Percentiles rank a stretch among this genome's conserved stretches.
These are phyloP conservation scores for Shinisaurus crocodilurus DNA, from an alignment of 2,113 vertebrate genomes.

Conservation along the genomic window DNA sequence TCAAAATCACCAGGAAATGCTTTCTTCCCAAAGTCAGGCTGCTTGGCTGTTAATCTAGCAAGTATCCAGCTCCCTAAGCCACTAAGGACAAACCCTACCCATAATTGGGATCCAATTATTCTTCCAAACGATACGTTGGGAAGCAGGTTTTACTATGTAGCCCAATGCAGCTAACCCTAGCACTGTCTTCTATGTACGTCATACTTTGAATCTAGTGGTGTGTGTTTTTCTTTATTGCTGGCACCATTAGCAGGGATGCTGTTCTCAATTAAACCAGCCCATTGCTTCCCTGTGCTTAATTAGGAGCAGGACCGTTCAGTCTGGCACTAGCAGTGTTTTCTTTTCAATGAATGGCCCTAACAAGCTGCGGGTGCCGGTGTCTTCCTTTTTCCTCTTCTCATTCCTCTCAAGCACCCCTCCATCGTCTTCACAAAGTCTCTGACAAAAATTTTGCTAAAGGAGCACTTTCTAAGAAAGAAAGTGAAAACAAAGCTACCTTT, in stretches of 20 bases:
- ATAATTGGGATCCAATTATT: slow-evolving; percentile 30
- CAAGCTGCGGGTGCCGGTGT: slow-evolving; percentile 63
- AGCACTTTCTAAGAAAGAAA: slow-evolving; percentile 37
- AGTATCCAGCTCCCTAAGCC: slow-evolving; percentile 24
- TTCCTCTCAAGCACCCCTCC: slow-evolving; percentile 29
- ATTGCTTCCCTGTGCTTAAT: slow-evolving; percentile 66
- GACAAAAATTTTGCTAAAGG: slow-evolving; percentile 27
- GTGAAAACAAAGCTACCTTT: not conserved
- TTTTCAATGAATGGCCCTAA: slow-evolving; percentile 69
- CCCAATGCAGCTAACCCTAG: slow-evolving; percentile 30
- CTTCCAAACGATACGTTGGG: not conserved
- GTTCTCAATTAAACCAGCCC: slow-evolving; percentile 71
- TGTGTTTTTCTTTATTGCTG: slow-evolving; percentile 48
- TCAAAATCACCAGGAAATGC: slow-evolving; percentile 35
- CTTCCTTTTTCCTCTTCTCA: slow-evolving; percentile 44
- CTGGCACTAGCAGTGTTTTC: slow-evolving; percentile 69
- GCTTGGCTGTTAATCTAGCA: slow-evolving; percentile 3
- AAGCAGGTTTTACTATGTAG: slow-evolving; percentile 17
- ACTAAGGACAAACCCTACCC: not conserved
- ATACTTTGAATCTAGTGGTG: slow-evolving; percentile 59
- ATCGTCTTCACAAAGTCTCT: slow-evolving; percentile 36
- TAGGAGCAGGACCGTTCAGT: slow-evolving; percentile 63
- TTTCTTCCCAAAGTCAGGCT: slow-evolving; percentile 16
- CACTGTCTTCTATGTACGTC: slow-evolving; percentile 41
- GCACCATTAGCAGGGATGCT: slow-evolving; percentile 59